Conservation (phyloP, 1,140 invertebrate genomes). For the Tetragonula clypearis region DNA sequence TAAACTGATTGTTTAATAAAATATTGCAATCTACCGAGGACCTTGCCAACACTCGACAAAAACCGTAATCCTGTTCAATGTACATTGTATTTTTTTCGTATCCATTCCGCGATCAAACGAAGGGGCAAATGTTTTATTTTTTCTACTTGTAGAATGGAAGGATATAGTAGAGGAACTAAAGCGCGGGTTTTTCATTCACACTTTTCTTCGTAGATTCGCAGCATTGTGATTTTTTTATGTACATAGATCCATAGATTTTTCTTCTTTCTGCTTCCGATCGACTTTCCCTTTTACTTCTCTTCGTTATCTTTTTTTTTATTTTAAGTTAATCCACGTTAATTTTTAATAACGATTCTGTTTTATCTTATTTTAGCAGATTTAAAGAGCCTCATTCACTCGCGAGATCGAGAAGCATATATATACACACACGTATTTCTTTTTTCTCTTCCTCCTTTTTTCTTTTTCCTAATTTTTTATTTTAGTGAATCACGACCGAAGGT, state of each 20-base stretch:
- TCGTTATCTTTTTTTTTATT: background rate
- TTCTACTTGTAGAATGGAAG: background rate
- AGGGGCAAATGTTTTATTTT: conserved; percentile 14
- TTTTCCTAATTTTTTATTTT: background rate
- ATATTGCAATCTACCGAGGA: conserved; percentile 57
- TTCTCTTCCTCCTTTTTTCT: too few relatives aligned
- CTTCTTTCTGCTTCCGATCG: background rate
- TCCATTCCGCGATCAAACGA: conserved; percentile 2
- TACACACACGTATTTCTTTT: background rate
- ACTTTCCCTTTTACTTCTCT: background rate
- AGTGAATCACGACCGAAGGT: too few relatives aligned
- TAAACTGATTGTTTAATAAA: conserved; percentile 66
- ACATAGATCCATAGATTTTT: conserved; percentile 12
- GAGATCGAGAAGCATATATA: too few relatives aligned
- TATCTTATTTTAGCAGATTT: background rate
- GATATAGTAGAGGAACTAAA: conserved; percentile 17
- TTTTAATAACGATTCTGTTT: background rate
- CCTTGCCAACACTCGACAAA: conserved; percentile 53
- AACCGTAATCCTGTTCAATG: conserved; percentile 24
- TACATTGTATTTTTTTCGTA: conserved; percentile 18
- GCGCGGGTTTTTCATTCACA: background rate
- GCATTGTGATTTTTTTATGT: background rate
- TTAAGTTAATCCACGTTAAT: background rate
- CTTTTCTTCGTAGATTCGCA: background rate
- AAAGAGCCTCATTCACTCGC: too few relatives aligned